phyloP scores from a whole-genome alignment of 2,113 vertebrate genomes.

The Regulus satrapa region DNA sequence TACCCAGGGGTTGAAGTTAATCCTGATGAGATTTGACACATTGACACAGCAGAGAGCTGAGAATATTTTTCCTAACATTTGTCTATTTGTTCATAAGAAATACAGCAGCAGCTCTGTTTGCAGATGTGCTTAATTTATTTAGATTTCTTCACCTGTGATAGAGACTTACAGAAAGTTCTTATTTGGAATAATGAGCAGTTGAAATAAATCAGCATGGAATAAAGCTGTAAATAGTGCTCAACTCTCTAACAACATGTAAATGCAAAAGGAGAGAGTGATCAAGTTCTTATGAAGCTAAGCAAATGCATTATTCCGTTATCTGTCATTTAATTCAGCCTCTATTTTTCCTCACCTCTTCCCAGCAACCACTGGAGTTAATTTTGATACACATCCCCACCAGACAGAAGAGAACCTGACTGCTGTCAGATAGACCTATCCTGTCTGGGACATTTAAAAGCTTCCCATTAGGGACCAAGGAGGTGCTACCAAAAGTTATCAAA shows the following conservation, averaged over 20 bases:
- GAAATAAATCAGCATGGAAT: not conserved
- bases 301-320: not conserved
- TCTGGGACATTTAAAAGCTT: not conserved
- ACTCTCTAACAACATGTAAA: not conserved
- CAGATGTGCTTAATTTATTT: constrained; percentile 53
- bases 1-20: constrained; percentile 20
- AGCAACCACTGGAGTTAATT: not conserved
- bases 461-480: not conserved
- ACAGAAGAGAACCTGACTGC: not conserved
- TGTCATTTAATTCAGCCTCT: not conserved
- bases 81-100: constrained; percentile 39
- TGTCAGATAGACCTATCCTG: not conserved
- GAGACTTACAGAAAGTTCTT: not conserved
- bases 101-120: constrained; percentile 27
- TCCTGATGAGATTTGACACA: constrained; percentile 33
- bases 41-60: not conserved
- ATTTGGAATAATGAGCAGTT: constrained; percentile 1
- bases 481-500: not conserved
- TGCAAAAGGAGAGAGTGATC: not conserved
- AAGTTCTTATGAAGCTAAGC: not conserved
- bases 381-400: not conserved
- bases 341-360: not conserved
- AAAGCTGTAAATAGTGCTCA: not conserved
- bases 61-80: constrained; percentile 6
- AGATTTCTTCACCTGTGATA: constrained; percentile 37